A percentile compares a stretch with the other conserved stretches of the same genome.
Conservation (phyloP, 2,113 vertebrate species). For the Elaphurus davidianus region DNA sequence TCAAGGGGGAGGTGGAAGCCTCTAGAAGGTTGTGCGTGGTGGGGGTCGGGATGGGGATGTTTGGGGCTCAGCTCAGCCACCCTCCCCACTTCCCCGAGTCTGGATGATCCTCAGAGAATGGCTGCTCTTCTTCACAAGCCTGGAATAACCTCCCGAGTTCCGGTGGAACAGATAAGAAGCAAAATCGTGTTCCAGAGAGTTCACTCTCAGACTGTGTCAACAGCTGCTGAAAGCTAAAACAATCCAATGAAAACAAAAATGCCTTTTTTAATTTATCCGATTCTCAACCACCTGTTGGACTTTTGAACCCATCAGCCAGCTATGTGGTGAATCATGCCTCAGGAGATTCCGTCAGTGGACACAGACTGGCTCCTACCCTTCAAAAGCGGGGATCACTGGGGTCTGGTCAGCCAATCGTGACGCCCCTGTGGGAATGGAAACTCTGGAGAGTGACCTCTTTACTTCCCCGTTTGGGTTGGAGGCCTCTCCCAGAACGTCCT, state of each 20-base stretch:
- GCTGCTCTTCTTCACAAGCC: neutral
- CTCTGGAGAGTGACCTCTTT: neutral
- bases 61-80: neutral
- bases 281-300: neutral
- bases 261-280: neutral
- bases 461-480: neutral
- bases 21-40: neutral
- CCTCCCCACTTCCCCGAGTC: accelerated
- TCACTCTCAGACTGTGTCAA: neutral
- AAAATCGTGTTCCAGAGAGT: neutral
- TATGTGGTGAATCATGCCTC: neutral
- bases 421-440: neutral
- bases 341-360: neutral
- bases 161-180: neutral
- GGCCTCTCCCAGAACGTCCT: neutral
- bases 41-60: neutral
- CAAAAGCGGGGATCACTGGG: neutral
- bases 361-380: neutral
- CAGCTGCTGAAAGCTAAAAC: neutral
- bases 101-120: neutral
- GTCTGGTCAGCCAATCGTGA: neutral
- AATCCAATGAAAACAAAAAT: neutral
- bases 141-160: neutral
- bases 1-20: neutral
- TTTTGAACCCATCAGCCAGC: neutral